Evolutionary conservation across 2,113 vertebrate species (phyloP), one percentile per base, ranked within the genome.

Genomic region (Bos taurus): DNA sequence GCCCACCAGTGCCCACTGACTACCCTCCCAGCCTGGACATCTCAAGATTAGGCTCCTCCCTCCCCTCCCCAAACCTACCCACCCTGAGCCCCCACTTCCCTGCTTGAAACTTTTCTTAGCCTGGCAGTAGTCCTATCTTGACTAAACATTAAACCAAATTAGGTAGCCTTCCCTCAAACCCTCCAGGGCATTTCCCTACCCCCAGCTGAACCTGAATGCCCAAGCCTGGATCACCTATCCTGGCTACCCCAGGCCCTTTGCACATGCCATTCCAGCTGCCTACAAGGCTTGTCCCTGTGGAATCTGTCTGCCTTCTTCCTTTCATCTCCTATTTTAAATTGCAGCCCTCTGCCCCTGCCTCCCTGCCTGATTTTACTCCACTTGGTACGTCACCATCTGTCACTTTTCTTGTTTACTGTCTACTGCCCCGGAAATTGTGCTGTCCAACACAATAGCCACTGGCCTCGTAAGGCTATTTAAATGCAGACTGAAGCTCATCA

Each of bases 1-100:
- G 30, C 6, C 21, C 10, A 11, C 30, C 7, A 4, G 19, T 4
- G 14, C 13, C 60, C 33, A 5, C 40, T 1, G 1, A 17, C 1
- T 0, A 10, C 50, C 3, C 2, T 11, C 9, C 7, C 4, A 6
- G 43, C 52, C 33, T 4, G 5, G 56, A 23, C 28, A 43, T 7
- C 81, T 46, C 28, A 23, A 23, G 30, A 48, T 26, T 2, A 50
- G 57, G 82, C 82, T 36, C 5, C 56, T 6, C 17, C 1, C 40
- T 36, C 86, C 13, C 4, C 14, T 56, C 21, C 14, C 9, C 11
- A 62, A 28, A 91, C 40, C 15, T n/a, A 23, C 74, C 54, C 5
- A 2, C 36, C 43, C 56, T 8, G 43, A 36, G 56, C 15, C 21
- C 7, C 54, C 64, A 46, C 28, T 9, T 0, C 7, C 13, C 77